Percentiles rank a stretch among this genome's conserved stretches.
phyloP scores from a whole-genome alignment of 2,113 vertebrate species.

The Lichenostomus cassidix region DNA sequence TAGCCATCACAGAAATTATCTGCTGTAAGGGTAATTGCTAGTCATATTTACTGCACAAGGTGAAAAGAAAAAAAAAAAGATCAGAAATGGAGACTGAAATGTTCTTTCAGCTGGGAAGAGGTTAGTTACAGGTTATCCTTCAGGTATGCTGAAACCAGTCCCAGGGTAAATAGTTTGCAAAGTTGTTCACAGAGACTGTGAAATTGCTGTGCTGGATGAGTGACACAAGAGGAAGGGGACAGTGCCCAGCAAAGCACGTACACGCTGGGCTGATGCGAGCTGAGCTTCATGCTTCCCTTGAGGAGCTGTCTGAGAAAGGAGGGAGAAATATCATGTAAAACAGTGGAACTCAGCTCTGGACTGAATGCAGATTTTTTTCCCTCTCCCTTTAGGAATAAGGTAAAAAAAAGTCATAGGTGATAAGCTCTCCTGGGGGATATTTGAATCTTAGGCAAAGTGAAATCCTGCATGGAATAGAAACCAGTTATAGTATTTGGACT shows the following conservation, averaged over 20 bases:
- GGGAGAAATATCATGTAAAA: neutral
- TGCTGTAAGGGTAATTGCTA: neutral
- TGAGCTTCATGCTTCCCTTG: neutral
- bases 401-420: neutral
- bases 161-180: neutral
- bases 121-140: neutral
- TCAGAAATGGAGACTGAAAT: neutral
- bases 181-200: neutral
- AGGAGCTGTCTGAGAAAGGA: neutral
- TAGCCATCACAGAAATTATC: neutral
- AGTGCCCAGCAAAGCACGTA: fast-evolving
- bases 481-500: neutral
- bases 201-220: neutral
- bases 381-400: neutral
- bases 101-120: neutral
- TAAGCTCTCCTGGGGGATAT: neutral
- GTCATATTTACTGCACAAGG: neutral
- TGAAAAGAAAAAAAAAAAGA: neutral
- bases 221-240: neutral
- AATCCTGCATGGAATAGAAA: neutral
- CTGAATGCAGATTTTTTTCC: neutral
- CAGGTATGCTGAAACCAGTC: neutral
- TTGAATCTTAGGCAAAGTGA: neutral
- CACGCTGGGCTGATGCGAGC: neutral
- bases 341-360: neutral